Base-by-base conservation (phyloP, 2,113 vertebrate species). In the Eclectus roratus region DNA sequence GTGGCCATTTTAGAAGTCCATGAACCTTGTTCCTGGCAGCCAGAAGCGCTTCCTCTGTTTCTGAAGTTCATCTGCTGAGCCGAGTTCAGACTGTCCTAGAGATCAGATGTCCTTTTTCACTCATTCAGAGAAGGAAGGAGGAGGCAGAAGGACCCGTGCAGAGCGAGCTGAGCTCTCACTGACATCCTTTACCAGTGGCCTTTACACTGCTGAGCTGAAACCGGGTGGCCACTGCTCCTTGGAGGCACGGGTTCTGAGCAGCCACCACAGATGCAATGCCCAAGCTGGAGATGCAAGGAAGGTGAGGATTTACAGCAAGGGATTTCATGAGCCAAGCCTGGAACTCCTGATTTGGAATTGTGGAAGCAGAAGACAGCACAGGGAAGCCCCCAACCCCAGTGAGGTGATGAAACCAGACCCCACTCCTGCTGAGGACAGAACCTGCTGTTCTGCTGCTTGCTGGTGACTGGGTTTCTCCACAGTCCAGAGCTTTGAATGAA, bases 11-110 rank as follows among this genome's bases (percentile, higher is more conserved):
- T 9, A 33, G 46, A 68, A 66, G 23, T 25, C 60, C 64, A 4
- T 3, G 15, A 49, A 25, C 46, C 49, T 46, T 0, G 0, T 44
- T 66, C 69, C 43, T 64, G 37, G 27, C 47, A 49, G 31, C 21
- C 14, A 76, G 68, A 50, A 85, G 44, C 2, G 1, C 27, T 63
- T 64, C 24, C 17, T 56, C 70, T 58, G 1, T 39, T 27, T 70
- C 23, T 46, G 19, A 15, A 61, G 50, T 25, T 61, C 66, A 8
- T 28, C 52, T 43, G 8, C 63, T 85, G 61, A 53, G 17, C 55
- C 53, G 65, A 60, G 10, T 41, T 69, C 46, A n/a, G 2, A 1
- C 55, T 35, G 20, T 21, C 47, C 53, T 53, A n/a, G 53, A 25
- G 44, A 15, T 44, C 18, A 56, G 53, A 23, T 55, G 8, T 29